phyloP scores from a whole-genome alignment of 1,140 invertebrate genomes.

The Drosophila kurseongensis region DNA sequence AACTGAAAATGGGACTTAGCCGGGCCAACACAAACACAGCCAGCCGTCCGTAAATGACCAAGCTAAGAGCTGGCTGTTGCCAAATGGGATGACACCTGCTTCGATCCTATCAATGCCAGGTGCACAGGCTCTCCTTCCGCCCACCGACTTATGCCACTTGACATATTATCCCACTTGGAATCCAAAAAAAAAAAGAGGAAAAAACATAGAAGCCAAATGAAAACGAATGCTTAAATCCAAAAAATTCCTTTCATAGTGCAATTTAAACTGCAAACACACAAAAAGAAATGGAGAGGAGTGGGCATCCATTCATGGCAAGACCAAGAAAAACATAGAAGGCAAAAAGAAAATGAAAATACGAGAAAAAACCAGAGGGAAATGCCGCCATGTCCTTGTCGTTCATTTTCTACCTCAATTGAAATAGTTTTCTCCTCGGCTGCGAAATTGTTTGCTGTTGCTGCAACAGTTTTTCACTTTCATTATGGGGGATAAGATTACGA shows the following conservation, averaged over 20 bases:
- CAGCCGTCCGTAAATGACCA: conserved; percentile 20
- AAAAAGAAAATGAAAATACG: conserved; percentile 32
- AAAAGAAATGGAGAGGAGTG: conserved; percentile 21
- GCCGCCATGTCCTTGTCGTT: conserved; percentile 78
- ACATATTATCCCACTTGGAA: conserved; percentile 71
- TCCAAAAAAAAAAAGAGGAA: conserved; percentile 7
- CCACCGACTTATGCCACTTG: conserved; percentile 50
- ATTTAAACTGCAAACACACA: conserved; percentile 77
- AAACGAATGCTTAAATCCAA: conserved; percentile 75
- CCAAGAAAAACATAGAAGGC: conserved; percentile 40
- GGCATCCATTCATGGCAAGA: conserved; percentile 62
- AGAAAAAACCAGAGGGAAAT: conserved; percentile 49
- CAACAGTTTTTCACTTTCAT: conserved; percentile 81
- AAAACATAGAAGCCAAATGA: conserved; percentile 42
- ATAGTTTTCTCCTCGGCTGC: conserved; percentile 70
- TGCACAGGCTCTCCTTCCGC: conserved; percentile 37
- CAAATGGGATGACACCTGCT: conserved; percentile 57
- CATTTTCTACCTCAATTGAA: conserved; percentile 82
- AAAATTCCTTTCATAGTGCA: conserved; percentile 77
- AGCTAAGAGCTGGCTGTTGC: conserved; percentile 20
- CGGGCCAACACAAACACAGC: conserved; percentile 34
- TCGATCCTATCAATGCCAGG: conserved; percentile 69
- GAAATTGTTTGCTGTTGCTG: conserved; percentile 40
- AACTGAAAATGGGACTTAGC: conserved; percentile 30
- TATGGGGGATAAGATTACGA: conserved; percentile 50